phyloP scores from a whole-genome alignment of 1,140 invertebrate species.

The Drosophila guanche region DNA sequence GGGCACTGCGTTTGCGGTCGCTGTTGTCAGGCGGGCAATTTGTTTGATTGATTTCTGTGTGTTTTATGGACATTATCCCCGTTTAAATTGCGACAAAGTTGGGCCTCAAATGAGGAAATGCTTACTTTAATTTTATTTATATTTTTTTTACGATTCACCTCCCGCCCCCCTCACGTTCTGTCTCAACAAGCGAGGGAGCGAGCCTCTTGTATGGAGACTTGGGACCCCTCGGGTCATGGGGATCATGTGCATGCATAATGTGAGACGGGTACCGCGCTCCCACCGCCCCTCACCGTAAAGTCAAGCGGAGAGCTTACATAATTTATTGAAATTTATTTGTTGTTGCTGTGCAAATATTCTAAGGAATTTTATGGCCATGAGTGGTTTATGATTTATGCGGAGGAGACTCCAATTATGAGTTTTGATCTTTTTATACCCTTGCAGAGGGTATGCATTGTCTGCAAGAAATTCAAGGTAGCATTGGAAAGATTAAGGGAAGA shows the following conservation, averaged over 20 bases:
- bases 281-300: background rate
- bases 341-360: slow-evolving; percentile 28
- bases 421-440: background rate
- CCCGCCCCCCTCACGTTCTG: slow-evolving; percentile 10
- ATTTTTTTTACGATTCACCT: slow-evolving; percentile 11
- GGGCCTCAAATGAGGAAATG: slow-evolving; percentile 70
- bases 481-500: too few species aligned
- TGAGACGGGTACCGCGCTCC: background rate
- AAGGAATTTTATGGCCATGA: slow-evolving; percentile 23
- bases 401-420: background rate
- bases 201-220: slow-evolving; percentile 39
- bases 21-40: slow-evolving; percentile 27
- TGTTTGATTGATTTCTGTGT: slow-evolving; percentile 65
- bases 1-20: background rate
- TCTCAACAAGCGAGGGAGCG: slow-evolving; percentile 46
- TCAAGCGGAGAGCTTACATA: slow-evolving; percentile 39
- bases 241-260: slow-evolving; percentile 70
- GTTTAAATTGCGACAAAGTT: slow-evolving; percentile 56
- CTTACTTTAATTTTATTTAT: slow-evolving; percentile 74
- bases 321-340: slow-evolving; percentile 70
- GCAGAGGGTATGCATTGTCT: too few species aligned
- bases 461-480: too few species aligned
- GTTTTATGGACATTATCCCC: slow-evolving; percentile 29
- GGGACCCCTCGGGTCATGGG: slow-evolving; percentile 37
- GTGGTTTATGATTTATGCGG: slow-evolving; percentile 14